Conservation (phyloP, 2,888 invertebrate species). For the Campoletis raptor region DNA sequence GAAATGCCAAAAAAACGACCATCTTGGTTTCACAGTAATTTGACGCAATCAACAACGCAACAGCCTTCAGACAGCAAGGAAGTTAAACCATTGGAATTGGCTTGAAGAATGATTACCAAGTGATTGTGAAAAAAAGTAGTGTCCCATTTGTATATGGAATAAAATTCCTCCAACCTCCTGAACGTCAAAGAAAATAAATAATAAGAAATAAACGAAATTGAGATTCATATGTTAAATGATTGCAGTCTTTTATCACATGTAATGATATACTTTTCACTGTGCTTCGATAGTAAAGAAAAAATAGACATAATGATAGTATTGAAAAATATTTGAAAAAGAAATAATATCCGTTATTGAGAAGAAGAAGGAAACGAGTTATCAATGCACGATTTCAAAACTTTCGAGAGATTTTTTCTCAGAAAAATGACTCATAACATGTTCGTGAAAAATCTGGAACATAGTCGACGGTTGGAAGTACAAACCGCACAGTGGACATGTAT, state of each 20-base stretch:
- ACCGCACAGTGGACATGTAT: conserved; percentile 92
- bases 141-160: conserved; percentile 21
- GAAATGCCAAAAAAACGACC: conserved; percentile 95
- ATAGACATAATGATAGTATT: not conserved
- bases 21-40: conserved; percentile 94
- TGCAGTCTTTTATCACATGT: conserved; percentile 43
- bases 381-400: conserved; percentile 74
- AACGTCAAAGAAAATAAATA: conserved; percentile 18
- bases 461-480: conserved; percentile 87
- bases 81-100: conserved; percentile 91
- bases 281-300: not conserved
- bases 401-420: conserved; percentile 85
- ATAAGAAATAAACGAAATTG: conserved; percentile 3
- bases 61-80: conserved; percentile 90
- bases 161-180: conserved; percentile 4
- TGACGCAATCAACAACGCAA: conserved; percentile 92
- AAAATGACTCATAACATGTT: conserved; percentile 93
- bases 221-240: not conserved
- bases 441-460: conserved; percentile 89
- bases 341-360: not conserved
- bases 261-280: not conserved
- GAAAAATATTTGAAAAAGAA: not conserved
- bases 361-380: conserved; percentile 24
- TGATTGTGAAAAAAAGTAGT: conserved; percentile 6
- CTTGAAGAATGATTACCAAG: conserved; percentile 83